Base-by-base conservation (phyloP, 1,140 invertebrate species). In the Pogonus chalceus region DNA sequence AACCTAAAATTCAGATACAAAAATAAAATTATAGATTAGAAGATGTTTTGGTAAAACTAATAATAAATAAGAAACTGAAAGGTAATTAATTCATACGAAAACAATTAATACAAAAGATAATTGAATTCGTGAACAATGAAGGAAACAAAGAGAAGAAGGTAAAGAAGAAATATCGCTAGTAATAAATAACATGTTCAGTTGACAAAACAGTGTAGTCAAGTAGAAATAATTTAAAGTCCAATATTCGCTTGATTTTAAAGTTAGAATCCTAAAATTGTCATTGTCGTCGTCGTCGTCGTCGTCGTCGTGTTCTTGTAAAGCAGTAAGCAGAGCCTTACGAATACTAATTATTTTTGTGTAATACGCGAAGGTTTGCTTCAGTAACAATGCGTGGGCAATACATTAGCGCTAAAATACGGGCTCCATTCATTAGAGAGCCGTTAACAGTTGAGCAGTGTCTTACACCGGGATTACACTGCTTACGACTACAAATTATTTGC, bases 301-400 rank as follows among this genome's bases (percentile, higher is more conserved):
- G 9, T 43, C 18, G 37, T 43, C 37, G 37, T 43, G 37, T 43
- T 43, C 37, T 43, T 43, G 37, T 43, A n/a, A n/a, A n/a, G n/a
- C n/a, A n/a, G n/a, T n/a, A 43, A 43, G 37, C 37, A 18, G 37
- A 43, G 37, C 37, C 37, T 43, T 43, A 16, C 37, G 37, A 43
- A 43, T 43, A 43, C 37, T 43, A 43, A 43, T 43, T 43, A 43
- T 43, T 43, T 43, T 43, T 43, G 37, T 43, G 37, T 43, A 43
- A 43, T 43, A 16, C 18, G 18, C 37, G 18, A 16, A 43, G 26
- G 26, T 10, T 4, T 43, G 37, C 3, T 16, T 31, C 26, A 7
- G 7, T 43, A 43, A 43, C 37, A 43, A 43, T 43, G 37, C 37
- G 18, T 43, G 37, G 37, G 37, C 37, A 43, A 43, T 43, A 43